phyloP scores from a whole-genome alignment of 2,888 invertebrate genomes.

The Lasius platythorax region DNA sequence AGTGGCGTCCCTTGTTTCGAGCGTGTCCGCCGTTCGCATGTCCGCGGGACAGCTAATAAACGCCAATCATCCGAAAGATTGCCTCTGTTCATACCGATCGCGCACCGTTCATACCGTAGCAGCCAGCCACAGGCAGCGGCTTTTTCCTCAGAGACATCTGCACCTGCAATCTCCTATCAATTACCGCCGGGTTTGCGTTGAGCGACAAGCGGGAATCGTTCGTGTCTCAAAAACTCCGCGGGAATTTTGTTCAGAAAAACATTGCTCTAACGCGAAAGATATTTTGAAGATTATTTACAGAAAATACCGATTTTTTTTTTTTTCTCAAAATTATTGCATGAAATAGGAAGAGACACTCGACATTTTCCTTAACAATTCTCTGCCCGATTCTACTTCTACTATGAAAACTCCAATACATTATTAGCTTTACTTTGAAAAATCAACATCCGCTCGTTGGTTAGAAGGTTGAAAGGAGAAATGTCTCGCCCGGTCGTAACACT shows the following conservation, averaged over 20 bases:
- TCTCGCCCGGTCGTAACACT: not conserved
- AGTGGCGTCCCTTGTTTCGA: slow-evolving; percentile 42
- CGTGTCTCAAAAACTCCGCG: not conserved
- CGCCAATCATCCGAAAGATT: slow-evolving; percentile 64
- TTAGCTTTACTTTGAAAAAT: slow-evolving; percentile 19
- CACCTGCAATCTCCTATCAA: slow-evolving; percentile 30
- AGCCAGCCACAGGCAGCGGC: not conserved
- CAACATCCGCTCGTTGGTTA: slow-evolving; percentile 15
- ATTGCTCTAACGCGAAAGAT: not conserved
- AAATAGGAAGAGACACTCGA: not conserved
- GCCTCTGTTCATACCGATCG: slow-evolving; percentile 44
- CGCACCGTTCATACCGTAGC: slow-evolving; percentile 9
- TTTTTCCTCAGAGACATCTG: slow-evolving; percentile 33
- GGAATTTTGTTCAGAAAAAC: not conserved
- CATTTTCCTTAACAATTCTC: not conserved
- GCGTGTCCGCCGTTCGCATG: slow-evolving; percentile 39
- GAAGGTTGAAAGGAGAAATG: slow-evolving; percentile 1
- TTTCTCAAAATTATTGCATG: not conserved
- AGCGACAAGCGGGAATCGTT: slow-evolving; percentile 17
- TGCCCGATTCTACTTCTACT: not conserved
- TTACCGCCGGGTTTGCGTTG: slow-evolving; percentile 19
- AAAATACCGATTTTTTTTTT: not conserved
- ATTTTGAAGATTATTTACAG: not conserved
- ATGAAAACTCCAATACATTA: not conserved
- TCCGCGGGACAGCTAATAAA: slow-evolving; percentile 58